A percentile compares a stretch with the other conserved stretches of the same genome.
These are phyloP conservation scores for Marasmarcha lunaedactyla DNA, from an alignment of 2,888 invertebrate species.

Conservation along the genomic window DNA sequence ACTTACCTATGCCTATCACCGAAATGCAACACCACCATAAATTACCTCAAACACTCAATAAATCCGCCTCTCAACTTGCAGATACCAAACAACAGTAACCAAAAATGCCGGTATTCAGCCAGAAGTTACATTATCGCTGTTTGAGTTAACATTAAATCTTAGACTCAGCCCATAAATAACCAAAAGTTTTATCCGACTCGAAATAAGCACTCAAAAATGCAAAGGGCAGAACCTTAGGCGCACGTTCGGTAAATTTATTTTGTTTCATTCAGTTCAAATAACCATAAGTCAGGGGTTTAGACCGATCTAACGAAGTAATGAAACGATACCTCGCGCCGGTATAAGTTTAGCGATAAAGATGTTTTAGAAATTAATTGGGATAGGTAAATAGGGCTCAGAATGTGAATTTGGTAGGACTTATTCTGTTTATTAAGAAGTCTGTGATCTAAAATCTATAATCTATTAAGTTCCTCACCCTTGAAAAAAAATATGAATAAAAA, in stretches of 20 bases:
- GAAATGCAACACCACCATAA: too few relatives aligned
- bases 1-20: too few relatives aligned
- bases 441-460: too few relatives aligned
- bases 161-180: conserved; percentile 63
- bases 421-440: too few relatives aligned
- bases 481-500: too few relatives aligned
- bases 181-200: conserved; percentile 65
- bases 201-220: conserved; percentile 72
- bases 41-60: neutral
- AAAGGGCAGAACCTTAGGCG: conserved; percentile 67
- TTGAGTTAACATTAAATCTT: conserved; percentile 71
- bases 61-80: neutral
- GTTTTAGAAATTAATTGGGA: too few relatives aligned
- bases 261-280: conserved; percentile 71
- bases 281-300: conserved; percentile 65
- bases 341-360: conserved; percentile 63
- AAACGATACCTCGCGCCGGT: conserved; percentile 33
- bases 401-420: too few relatives aligned
- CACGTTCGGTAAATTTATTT: conserved; percentile 71
- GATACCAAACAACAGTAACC: too few relatives aligned
- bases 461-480: too few relatives aligned
- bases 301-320: conserved; percentile 70
- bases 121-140: conserved; percentile 64
- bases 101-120: neutral
- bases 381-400: too few relatives aligned